phyloP scores from a whole-genome alignment of 2,888 invertebrate species.

The Lasioglossum leucozonium region DNA sequence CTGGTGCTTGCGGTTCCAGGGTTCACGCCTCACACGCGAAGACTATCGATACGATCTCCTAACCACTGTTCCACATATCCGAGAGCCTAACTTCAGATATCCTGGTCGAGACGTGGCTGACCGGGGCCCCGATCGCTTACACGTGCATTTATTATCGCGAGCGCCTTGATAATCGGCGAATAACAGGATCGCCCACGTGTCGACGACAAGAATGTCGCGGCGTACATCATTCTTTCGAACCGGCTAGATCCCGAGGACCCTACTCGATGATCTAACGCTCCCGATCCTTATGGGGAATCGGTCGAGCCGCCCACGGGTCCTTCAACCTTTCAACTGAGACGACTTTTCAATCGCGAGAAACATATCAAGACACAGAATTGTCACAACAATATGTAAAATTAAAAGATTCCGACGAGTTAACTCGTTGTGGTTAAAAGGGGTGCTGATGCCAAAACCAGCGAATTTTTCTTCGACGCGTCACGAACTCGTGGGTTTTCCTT shows the following conservation, averaged over 20 bases:
- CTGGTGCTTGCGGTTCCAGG: slow-evolving; percentile 43
- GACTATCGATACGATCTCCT: slow-evolving; percentile 51
- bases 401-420: background rate
- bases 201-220: slow-evolving; percentile 36
- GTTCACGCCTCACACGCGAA: slow-evolving; percentile 56
- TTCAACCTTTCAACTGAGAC: background rate
- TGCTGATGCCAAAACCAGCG: slow-evolving; percentile 22
- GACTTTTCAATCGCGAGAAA: background rate
- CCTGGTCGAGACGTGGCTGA: slow-evolving; percentile 59
- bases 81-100: slow-evolving; percentile 54
- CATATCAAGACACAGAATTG: background rate
- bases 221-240: background rate
- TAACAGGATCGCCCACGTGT: slow-evolving; percentile 61
- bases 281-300: background rate
- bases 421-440: background rate
- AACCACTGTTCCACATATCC: slow-evolving; percentile 64
- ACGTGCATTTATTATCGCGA: slow-evolving; percentile 59
- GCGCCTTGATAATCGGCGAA: slow-evolving; percentile 55
- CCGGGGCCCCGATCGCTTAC: slow-evolving; percentile 43
- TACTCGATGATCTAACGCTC: slow-evolving; percentile 25
- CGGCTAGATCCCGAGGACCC: background rate
- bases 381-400: background rate
- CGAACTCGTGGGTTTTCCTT: background rate
- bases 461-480: slow-evolving; percentile 17
- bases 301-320: slow-evolving; percentile 11